phyloP scores from a whole-genome alignment of 2,888 invertebrate genomes.

The Dasypogon diadema region DNA sequence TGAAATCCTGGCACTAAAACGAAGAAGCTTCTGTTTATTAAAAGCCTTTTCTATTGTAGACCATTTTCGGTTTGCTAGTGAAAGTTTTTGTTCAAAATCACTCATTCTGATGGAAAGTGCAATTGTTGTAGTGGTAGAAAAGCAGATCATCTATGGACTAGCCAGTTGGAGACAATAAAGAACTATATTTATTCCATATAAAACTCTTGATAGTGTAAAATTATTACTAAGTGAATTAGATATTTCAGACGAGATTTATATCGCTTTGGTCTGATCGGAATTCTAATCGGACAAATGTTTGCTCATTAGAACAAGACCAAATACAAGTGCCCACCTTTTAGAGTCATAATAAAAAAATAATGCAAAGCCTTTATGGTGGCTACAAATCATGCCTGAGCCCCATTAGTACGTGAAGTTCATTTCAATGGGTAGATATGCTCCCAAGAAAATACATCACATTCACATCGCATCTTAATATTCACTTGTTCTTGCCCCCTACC shows the following conservation, averaged over 20 bases:
- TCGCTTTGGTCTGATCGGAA: constrained; percentile 7
- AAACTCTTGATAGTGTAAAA: too few species aligned
- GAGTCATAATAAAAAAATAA: not conserved
- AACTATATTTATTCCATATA: too few species aligned
- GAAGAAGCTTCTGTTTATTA: too few species aligned
- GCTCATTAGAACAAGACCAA: constrained; percentile 35
- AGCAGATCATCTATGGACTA: too few species aligned
- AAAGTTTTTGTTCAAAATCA: too few species aligned
- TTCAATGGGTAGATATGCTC: not conserved
- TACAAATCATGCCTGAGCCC: not conserved
- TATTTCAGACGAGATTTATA: constrained; percentile 26
- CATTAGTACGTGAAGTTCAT: constrained; percentile 18
- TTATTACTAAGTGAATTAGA: constrained; percentile 11
- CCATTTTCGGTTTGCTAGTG: too few species aligned
- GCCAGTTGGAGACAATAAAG: too few species aligned
- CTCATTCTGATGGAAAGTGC: too few species aligned
- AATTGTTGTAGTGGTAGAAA: too few species aligned
- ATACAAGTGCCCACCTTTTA: constrained; percentile 34
- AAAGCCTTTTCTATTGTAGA: too few species aligned
- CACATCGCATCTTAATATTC: not conserved
- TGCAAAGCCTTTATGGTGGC: constrained; percentile 7
- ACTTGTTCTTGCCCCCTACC: not conserved
- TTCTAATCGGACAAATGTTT: constrained; percentile 21
- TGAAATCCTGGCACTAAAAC: too few species aligned
- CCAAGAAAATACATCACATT: not conserved